Evolutionary conservation across 2,113 vertebrate species (phyloP).

Genomic region (Hippocampus guttulatus): DNA sequence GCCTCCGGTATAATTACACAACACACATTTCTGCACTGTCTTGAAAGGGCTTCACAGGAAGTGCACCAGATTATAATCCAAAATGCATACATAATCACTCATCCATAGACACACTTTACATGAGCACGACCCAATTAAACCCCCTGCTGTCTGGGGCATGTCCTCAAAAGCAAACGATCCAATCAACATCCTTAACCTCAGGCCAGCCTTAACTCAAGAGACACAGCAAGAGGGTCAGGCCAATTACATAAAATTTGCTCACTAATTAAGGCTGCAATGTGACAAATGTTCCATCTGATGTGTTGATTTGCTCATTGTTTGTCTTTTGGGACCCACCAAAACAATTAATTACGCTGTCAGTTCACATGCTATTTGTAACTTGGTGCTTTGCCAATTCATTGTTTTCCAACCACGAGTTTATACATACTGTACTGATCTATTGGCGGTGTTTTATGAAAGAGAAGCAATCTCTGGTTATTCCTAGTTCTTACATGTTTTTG

Average conservation of each 20-base stretch:
- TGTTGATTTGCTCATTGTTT: neutral
- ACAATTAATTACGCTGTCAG: neutral
- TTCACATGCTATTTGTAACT: neutral
- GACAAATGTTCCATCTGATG: neutral
- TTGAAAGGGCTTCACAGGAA: slow-evolving; percentile 43
- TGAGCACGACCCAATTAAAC: slow-evolving; percentile 45
- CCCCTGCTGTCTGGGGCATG: slow-evolving; percentile 15
- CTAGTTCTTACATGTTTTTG: no score
- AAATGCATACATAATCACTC: slow-evolving; percentile 31
- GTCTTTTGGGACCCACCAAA: neutral
- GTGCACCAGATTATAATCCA: slow-evolving; percentile 44
- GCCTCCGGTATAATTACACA: slow-evolving; percentile 42
- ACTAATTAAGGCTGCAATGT: neutral
- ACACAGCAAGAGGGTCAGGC: slow-evolving; percentile 14
- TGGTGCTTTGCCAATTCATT: neutral
- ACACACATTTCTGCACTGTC: slow-evolving; percentile 37
- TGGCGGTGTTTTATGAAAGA: no score
- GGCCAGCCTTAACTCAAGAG: slow-evolving; percentile 43
- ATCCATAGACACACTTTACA: slow-evolving; percentile 16
- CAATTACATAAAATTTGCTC: slow-evolving; percentile 21
- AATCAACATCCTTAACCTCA: slow-evolving; percentile 36
- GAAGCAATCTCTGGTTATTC: no score
- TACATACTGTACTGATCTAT: neutral
- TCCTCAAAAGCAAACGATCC: slow-evolving; percentile 25
- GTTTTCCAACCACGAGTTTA: neutral